These are phyloP conservation scores for Apistogramma diplotaenia DNA, from an alignment of 2,113 vertebrate genomes.

Conservation along the genomic window DNA sequence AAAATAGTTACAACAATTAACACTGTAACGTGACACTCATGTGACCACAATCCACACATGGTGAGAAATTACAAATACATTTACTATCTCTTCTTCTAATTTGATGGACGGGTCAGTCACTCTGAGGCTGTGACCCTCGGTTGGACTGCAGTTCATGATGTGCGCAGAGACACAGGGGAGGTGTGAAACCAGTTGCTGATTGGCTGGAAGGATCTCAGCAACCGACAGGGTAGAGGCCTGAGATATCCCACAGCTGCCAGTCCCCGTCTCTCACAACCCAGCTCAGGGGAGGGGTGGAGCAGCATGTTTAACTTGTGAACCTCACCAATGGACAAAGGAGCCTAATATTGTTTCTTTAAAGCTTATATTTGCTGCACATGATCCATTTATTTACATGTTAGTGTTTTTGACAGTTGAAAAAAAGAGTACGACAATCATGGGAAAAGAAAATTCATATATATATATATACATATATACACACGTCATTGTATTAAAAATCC, in stretches of 20 bases:
- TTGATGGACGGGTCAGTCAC: constrained; percentile 33
- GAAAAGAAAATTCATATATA: background rate
- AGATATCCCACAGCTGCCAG: constrained; percentile 67
- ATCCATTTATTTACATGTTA: background rate
- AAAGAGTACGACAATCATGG: background rate
- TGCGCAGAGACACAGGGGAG: background rate
- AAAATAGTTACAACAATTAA: constrained; percentile 51
- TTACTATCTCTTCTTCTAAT: constrained; percentile 31
- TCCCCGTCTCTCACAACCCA: constrained; percentile 57
- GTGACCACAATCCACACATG: constrained; percentile 7
- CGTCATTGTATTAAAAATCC: background rate
- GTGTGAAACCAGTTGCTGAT: background rate
- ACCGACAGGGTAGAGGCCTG: constrained; percentile 5
- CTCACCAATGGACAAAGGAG: background rate
- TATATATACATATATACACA: no score
- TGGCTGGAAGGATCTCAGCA: constrained; percentile 36
- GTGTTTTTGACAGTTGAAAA: background rate
- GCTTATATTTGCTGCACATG: background rate
- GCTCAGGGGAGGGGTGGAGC: constrained; percentile 22
- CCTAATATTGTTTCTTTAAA: background rate
- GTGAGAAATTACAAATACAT: constrained; percentile 34
- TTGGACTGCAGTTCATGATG: constrained; percentile 6
- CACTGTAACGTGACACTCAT: constrained; percentile 32
- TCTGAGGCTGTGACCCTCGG: constrained; percentile 20
- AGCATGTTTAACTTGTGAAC: constrained; percentile 39